A percentile compares a stretch with the other conserved stretches of the same genome.
Conservation (phyloP, 2,797 vertebrate species). For the Semotilus atromaculatus region DNA sequence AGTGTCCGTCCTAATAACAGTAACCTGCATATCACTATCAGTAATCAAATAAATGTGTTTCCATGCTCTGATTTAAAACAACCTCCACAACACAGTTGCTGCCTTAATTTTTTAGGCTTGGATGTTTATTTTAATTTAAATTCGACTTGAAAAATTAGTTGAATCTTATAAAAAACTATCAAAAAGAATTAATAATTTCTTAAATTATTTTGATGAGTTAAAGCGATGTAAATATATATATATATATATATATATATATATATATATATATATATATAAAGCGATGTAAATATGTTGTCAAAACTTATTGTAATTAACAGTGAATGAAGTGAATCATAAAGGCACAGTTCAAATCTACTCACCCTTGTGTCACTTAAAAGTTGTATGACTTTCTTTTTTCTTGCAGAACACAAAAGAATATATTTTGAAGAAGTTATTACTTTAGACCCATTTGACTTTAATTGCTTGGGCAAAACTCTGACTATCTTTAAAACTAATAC, state of each 20-base stretch:
- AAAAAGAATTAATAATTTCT: no score
- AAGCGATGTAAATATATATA: no score
- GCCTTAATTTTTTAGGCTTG: neutral
- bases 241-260: no score
- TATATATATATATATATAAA: no score
- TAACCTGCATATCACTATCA: neutral
- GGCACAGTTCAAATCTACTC: neutral
- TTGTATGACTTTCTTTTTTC: neutral
- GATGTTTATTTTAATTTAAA: neutral
- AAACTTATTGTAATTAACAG: neutral
- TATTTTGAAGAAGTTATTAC: neutral
- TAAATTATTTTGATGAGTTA: no score
- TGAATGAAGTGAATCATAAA: neutral
- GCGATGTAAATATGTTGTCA: neutral
- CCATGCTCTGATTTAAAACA: neutral
- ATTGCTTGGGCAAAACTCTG: neutral
- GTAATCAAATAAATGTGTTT: neutral
- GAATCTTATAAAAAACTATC: neutral
- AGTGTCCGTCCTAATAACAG: neutral
- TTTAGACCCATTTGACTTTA: neutral
- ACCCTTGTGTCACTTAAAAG: neutral
- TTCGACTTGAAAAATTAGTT: neutral
- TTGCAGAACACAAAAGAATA: neutral
- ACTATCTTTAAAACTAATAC: neutral
- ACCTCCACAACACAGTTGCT: neutral